Conservation (phyloP, 2,797 vertebrate genomes). For the Varecia variegata region DNA sequence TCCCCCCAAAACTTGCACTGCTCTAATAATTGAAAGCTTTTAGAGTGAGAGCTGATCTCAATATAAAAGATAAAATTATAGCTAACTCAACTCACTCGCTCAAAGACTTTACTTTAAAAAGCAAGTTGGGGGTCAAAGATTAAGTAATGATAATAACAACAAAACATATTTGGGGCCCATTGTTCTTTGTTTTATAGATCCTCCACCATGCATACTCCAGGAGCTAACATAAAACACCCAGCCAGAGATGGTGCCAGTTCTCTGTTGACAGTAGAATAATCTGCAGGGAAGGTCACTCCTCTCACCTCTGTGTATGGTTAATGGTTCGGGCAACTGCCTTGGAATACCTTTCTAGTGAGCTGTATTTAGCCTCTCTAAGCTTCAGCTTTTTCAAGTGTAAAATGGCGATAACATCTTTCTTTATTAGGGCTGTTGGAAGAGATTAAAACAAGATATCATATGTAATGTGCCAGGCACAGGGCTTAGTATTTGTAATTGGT, state of each 20-base stretch:
- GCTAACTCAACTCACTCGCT: neutral
- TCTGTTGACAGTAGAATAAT: too few species aligned
- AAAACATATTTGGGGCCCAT: neutral
- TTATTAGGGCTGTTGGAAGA: neutral
- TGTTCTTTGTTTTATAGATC: neutral
- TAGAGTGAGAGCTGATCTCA: neutral
- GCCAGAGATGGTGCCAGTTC: neutral
- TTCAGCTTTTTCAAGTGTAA: neutral
- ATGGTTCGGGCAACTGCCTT: neutral
- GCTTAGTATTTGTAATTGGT: neutral
- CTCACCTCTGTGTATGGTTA: neutral
- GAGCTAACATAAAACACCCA: neutral
- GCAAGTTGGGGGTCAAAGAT: neutral
- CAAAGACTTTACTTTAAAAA: neutral
- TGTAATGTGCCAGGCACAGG: neutral
- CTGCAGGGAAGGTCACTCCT: accelerated
- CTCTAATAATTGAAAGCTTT: neutral
- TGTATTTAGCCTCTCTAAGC: neutral
- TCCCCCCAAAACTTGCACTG: neutral
- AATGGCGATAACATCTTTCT: neutral
- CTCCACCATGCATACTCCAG: too few species aligned
- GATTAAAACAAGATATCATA: neutral
- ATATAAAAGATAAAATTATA: neutral
- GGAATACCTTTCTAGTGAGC: neutral
- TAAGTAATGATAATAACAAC: neutral